Conservation (phyloP, 1,140 invertebrate species). For the Drosophila fuyamai region DNA sequence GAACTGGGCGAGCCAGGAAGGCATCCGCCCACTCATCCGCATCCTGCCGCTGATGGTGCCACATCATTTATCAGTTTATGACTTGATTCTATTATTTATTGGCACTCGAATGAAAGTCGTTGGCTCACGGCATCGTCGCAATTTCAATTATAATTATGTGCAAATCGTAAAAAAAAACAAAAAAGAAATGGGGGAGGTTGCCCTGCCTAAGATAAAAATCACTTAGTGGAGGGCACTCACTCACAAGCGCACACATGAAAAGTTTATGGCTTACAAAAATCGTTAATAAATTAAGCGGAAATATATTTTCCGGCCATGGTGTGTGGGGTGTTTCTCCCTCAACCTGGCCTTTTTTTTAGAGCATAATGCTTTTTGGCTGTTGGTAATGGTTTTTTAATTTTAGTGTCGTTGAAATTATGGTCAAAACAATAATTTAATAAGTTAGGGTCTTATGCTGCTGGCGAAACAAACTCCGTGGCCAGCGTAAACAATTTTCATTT, state of each 20-base stretch:
- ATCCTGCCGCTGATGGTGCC: constrained; percentile 32
- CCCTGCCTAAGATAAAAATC: constrained; percentile 70
- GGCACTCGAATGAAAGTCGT: constrained; percentile 59
- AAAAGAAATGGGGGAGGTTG: constrained; percentile 10
- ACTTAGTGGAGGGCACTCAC: constrained; percentile 54
- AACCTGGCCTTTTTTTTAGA: constrained; percentile 47
- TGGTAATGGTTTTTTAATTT: constrained; percentile 82
- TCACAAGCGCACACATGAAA: constrained; percentile 45
- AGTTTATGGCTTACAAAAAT: constrained; percentile 81
- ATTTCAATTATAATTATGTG: constrained; percentile 85
- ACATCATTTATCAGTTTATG: constrained; percentile 82
- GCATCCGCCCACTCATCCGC: constrained; percentile 28
- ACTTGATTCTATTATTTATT: constrained; percentile 85
- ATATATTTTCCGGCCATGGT: constrained; percentile 67
- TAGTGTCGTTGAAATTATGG: constrained; percentile 82
- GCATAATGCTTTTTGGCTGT: constrained; percentile 56
- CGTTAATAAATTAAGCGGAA: constrained; percentile 84
- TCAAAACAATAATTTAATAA: constrained; percentile 82
- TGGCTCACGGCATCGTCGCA: constrained; percentile 59
- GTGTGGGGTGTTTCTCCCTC: constrained; percentile 9
- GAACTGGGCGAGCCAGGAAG: constrained; percentile 7
- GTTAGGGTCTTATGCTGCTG: constrained; percentile 71
- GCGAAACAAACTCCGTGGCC: constrained; percentile 41
- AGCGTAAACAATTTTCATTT: constrained; percentile 77
- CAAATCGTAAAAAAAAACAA: constrained; percentile 80